Evolutionary conservation across 2,888 invertebrate species (phyloP).

Genomic region (Eupithecia abbreviata): DNA sequence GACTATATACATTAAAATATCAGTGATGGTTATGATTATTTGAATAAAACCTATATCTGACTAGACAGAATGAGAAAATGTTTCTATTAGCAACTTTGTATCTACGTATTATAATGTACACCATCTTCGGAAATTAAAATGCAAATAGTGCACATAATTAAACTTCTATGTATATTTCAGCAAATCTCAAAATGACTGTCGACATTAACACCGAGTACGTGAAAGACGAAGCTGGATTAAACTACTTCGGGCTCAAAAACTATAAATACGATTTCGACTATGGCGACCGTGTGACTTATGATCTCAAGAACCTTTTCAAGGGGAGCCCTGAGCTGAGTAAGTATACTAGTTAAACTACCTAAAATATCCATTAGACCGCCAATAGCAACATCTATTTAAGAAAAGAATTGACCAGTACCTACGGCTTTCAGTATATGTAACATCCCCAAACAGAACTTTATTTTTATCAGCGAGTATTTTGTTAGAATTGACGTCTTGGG

Average conservation of each 20-base stretch:
- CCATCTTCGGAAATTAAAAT: too few species aligned
- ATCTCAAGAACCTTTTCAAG: slow-evolving; percentile 72
- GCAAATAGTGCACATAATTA: neutral
- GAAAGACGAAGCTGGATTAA: slow-evolving; percentile 62
- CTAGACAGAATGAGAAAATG: too few species aligned
- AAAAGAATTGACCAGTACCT: neutral
- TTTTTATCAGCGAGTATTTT: slow-evolving; percentile 4
- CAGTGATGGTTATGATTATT: too few species aligned
- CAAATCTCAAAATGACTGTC: slow-evolving; percentile 70
- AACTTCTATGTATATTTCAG: slow-evolving; percentile 52
- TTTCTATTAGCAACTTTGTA: too few species aligned
- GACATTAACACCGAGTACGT: slow-evolving; percentile 70
- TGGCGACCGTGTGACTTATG: slow-evolving; percentile 71
- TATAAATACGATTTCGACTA: slow-evolving; percentile 75
- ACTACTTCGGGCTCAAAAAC: slow-evolving; percentile 67
- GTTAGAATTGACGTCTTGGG: neutral
- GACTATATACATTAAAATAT: too few species aligned
- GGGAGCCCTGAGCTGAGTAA: slow-evolving; percentile 75
- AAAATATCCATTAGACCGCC: neutral
- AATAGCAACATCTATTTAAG: neutral
- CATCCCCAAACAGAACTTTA: slow-evolving; percentile 5
- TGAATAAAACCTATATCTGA: too few species aligned
- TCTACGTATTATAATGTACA: too few species aligned
- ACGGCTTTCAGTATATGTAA: neutral
- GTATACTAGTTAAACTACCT: slow-evolving; percentile 48